Percentiles rank a stretch among this genome's conserved stretches.
phyloP scores from a whole-genome alignment of 2,888 invertebrate genomes.

The Papilio gigon region DNA sequence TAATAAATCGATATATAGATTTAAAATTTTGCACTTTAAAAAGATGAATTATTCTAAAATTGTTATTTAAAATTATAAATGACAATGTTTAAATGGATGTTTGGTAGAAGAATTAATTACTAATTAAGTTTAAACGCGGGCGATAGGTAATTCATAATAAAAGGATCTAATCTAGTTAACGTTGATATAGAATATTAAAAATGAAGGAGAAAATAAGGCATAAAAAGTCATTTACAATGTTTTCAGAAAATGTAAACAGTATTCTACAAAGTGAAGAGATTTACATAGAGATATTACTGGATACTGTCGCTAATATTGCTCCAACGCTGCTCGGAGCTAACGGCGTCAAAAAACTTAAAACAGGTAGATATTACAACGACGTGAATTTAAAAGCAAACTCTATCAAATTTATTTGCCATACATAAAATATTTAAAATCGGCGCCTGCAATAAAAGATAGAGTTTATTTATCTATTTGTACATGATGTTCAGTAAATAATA shows the following conservation, averaged over 20 bases:
- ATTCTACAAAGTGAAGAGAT: constrained; percentile 86
- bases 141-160: too few relatives aligned
- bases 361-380: constrained; percentile 61
- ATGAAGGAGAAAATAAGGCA: too few relatives aligned
- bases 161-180: too few relatives aligned
- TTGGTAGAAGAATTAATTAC: too few relatives aligned
- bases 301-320: constrained; percentile 82
- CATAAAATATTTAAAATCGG: constrained; percentile 1
- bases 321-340: constrained; percentile 84
- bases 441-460: constrained; percentile 28
- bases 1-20: background rate
- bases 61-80: too few relatives aligned
- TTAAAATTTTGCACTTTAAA: too few relatives aligned
- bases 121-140: too few relatives aligned
- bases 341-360: constrained; percentile 83
- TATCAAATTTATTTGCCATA: constrained; percentile 34
- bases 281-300: constrained; percentile 84
- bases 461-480: constrained; percentile 20
- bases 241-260: constrained; percentile 84
- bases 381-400: constrained; percentile 24
- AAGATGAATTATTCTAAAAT: too few relatives aligned
- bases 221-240: too few relatives aligned
- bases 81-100: too few relatives aligned
- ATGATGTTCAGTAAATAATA: too few relatives aligned
- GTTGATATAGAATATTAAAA: too few relatives aligned